Base-by-base conservation (phyloP, 2,113 vertebrate genomes). In the Prochilodus magdalenae region DNA sequence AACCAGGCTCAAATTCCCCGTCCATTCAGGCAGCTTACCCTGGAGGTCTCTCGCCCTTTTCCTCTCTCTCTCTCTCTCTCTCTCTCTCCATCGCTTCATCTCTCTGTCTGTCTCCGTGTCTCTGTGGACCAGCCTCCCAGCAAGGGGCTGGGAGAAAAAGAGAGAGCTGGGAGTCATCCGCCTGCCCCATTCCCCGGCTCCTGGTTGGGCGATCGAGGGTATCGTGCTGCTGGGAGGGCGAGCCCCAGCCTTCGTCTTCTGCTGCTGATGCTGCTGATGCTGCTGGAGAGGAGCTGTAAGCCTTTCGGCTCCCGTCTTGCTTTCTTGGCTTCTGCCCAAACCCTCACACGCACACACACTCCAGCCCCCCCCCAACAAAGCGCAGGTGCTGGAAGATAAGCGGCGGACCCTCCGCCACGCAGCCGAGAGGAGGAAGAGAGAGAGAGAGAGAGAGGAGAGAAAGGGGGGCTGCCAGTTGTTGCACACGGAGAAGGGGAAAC, bases 21-120 rank as follows among this genome's bases (percentile, higher is more conserved):
- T 91, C 90, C 87, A 83, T 84, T 87, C 81, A 85, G 85, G 81
- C 79, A 90, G 92, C 95, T 96, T 95, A 96, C 95, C 95, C 93
- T 94, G 92, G 93, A 91, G 92, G 93, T 95, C 92, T 94, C 88
- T 91, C 88, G 91, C 94, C 89, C 22, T 81, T 62, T 74, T 24
- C 55, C 65, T 16, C 49, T 75, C 51, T 95, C 92, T 93, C 89
- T 91, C 88, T 91, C 94, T 88, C 20, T 67, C 65, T 36, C 66
- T n/a, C 8, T 69, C 66, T 66, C 63, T 29, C 24, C 70, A n/a
- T 60, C 67, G 62, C 55, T 80, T n/a, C n/a, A n/a, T n/a, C 49
- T 65, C 33, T 22, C 40, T 73, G 27, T 29, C 49, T 1, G 14
- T 49, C 62, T 73, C 57, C 26, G n/a, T 26, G 49, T 27, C 36